These are phyloP conservation scores for Ceratina australensis DNA, from an alignment of 1,140 invertebrate species.

Conservation along the genomic window DNA sequence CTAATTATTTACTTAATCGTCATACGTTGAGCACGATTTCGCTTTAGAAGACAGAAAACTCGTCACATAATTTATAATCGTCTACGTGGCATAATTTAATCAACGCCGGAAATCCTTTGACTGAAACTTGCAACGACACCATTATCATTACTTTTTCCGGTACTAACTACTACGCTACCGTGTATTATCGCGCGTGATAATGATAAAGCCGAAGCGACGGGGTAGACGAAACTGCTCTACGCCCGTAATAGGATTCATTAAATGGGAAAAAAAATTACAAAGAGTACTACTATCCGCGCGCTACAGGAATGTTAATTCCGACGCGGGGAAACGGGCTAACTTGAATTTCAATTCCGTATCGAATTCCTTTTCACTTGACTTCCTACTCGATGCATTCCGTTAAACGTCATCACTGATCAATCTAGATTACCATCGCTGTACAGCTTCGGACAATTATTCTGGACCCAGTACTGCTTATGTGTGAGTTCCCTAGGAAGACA, in stretches of 20 bases:
- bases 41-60: too few relatives aligned
- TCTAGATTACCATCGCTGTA: too few relatives aligned
- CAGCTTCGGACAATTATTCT: too few relatives aligned
- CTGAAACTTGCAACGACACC: not conserved
- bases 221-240: constrained; percentile 8
- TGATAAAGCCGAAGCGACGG: not conserved
- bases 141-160: not conserved
- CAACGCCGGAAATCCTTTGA: not conserved
- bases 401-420: not conserved
- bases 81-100: too few relatives aligned
- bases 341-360: not conserved
- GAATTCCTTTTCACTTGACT: not conserved
- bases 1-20: too few relatives aligned
- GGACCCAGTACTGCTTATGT: too few relatives aligned
- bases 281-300: not conserved
- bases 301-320: not conserved
- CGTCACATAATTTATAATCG: too few relatives aligned
- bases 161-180: not conserved
- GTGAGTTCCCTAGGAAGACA: too few relatives aligned
- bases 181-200: not conserved
- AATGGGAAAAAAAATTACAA: constrained; percentile 36
- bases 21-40: too few relatives aligned
- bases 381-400: not conserved
- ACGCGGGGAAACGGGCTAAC: too few relatives aligned
- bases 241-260: constrained; percentile 25